A percentile compares a stretch with the other conserved stretches of the same genome.
These are phyloP conservation scores for Catharus bicknelli DNA, from an alignment of 2,113 vertebrate species.

Conservation along the genomic window DNA sequence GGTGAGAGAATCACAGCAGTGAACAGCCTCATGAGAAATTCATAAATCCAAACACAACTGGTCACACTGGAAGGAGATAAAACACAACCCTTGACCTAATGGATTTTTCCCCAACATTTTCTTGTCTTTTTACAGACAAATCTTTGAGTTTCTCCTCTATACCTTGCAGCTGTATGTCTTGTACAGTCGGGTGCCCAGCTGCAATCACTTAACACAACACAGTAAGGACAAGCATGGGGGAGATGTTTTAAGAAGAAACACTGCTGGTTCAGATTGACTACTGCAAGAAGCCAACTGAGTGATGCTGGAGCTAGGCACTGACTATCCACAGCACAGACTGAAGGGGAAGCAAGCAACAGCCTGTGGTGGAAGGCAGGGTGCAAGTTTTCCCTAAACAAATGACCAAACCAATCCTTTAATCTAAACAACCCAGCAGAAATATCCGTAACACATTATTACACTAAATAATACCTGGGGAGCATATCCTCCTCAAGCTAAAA, in stretches of 20 bases:
- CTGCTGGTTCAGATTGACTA: not conserved
- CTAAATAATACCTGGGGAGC: conserved; percentile 53
- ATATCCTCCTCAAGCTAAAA: conserved; percentile 6
- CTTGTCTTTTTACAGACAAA: not conserved
- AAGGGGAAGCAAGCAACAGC: not conserved
- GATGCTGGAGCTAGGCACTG: not conserved
- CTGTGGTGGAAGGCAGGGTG: not conserved
- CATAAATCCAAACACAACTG: not conserved
- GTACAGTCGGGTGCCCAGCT: not conserved
- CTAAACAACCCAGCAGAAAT: conserved; percentile 46
- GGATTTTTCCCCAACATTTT: not conserved
- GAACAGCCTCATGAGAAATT: not conserved
- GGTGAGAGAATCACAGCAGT: not conserved
- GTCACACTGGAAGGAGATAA: not conserved
- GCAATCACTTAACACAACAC: not conserved
- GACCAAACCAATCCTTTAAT: conserved; percentile 4
- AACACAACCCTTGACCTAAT: not conserved
- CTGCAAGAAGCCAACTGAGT: not conserved
- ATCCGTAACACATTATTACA: conserved; percentile 14
- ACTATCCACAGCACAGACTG: not conserved
- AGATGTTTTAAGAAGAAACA: not conserved
- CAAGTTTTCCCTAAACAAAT: not conserved
- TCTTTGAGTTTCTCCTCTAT: not conserved
- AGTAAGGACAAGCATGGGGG: not conserved
- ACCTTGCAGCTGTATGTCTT: not conserved